phyloP scores from a whole-genome alignment of 1,140 invertebrate genomes.

The Pseudomyrmex pallidus region DNA sequence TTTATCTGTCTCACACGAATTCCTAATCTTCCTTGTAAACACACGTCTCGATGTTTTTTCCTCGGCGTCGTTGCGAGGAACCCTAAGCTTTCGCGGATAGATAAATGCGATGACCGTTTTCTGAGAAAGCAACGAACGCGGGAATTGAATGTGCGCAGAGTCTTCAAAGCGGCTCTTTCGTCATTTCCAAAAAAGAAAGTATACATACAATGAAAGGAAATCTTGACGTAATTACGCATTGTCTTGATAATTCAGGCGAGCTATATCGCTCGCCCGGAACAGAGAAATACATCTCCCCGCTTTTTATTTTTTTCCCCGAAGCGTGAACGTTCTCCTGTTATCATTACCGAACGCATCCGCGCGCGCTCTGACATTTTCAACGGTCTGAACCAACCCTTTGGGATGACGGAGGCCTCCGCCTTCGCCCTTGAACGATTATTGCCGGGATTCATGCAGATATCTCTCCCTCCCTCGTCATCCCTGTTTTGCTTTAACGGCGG shows the following conservation, averaged over 20 bases:
- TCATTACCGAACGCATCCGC: slow-evolving; percentile 38
- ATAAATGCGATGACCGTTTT: neutral
- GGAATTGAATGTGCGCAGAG: neutral
- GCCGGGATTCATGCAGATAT: slow-evolving; percentile 66
- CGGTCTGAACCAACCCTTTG: slow-evolving; percentile 59
- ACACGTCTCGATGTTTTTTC: neutral
- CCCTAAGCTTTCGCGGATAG: neutral
- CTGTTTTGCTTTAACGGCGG: slow-evolving; percentile 5
- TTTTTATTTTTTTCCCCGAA: neutral
- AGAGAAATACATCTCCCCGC: neutral
- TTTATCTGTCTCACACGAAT: neutral
- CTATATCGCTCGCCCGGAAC: slow-evolving; percentile 12
- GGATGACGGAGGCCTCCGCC: slow-evolving; percentile 43
- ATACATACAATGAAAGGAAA: neutral
- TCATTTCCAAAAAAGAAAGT: no score
- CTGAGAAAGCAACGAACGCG: neutral
- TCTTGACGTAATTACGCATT: slow-evolving; percentile 14
- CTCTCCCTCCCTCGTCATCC: slow-evolving; percentile 28
- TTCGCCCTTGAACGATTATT: slow-evolving; percentile 67
- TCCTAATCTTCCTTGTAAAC: neutral
- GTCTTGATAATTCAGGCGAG: slow-evolving; percentile 20
- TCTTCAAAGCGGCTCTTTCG: neutral
- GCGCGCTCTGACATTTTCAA: slow-evolving; percentile 64
- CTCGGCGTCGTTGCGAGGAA: neutral
- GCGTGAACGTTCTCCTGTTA: slow-evolving; percentile 22